These are phyloP conservation scores for Esox masquinongy DNA, from an alignment of 2,797 vertebrate genomes.

Conservation along the genomic window DNA sequence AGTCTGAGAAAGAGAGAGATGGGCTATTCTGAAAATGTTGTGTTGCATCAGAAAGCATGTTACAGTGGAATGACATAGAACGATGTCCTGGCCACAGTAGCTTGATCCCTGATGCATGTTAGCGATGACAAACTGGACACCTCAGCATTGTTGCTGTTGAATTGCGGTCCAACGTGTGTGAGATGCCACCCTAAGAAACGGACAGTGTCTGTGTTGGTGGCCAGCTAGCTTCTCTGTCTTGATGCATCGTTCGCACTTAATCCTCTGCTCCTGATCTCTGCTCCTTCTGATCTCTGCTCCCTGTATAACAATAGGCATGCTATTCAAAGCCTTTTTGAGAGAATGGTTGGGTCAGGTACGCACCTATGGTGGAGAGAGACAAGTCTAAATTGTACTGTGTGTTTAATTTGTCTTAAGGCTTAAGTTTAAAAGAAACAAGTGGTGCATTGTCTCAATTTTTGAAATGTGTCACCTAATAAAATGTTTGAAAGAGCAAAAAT, in stretches of 20 bases:
- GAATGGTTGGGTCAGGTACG: conserved; percentile 21
- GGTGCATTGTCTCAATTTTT: neutral
- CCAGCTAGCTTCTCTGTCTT: neutral
- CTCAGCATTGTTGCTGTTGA: conserved; percentile 14
- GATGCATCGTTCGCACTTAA: neutral
- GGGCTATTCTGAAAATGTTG: neutral
- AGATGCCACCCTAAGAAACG: conserved; percentile 35
- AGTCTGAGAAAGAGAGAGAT: neutral
- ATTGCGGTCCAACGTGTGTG: conserved; percentile 15
- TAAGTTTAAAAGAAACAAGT: neutral
- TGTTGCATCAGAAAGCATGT: conserved; percentile 6
- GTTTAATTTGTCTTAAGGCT: neutral
- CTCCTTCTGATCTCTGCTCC: neutral
- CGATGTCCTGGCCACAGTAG: neutral
- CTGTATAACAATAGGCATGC: neutral
- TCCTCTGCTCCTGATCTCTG: conserved; percentile 17
- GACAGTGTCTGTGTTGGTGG: neutral
- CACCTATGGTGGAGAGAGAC: conserved; percentile 11
- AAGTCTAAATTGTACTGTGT: neutral
- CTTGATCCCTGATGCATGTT: neutral
- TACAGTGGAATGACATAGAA: neutral
- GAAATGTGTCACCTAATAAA: neutral
- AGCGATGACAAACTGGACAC: conserved; percentile 24
- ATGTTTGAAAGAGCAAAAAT: neutral
- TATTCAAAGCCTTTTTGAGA: conserved; percentile 26